Conservation (phyloP, 1,140 invertebrate species). For the Phymorhynchus buccinoides region DNA sequence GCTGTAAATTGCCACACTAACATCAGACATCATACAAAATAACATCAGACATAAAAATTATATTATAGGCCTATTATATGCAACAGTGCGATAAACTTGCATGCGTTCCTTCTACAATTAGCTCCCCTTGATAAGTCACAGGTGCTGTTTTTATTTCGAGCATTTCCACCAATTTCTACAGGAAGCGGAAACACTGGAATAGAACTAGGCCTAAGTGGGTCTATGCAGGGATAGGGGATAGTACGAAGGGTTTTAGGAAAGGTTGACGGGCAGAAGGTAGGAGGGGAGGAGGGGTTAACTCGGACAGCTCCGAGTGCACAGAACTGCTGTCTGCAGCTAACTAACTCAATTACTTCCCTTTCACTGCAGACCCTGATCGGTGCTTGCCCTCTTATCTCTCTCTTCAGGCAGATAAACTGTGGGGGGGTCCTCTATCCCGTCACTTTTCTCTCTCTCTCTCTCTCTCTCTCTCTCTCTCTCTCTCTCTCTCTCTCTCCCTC, state of each 20-base stretch:
- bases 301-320: neutral
- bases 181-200: neutral
- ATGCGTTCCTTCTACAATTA: neutral
- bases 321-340: neutral
- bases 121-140: neutral
- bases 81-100: too few relatives aligned
- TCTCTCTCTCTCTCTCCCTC: too few relatives aligned
- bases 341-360: constrained; percentile 34
- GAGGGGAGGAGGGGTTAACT: neutral
- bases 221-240: neutral
- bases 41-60: too few relatives aligned
- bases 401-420: neutral
- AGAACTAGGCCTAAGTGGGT: too few relatives aligned
- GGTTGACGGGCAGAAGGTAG: too few relatives aligned
- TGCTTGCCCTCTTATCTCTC: neutral
- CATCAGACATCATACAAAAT: too few relatives aligned
- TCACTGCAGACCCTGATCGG: constrained; percentile 6
- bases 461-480: too few relatives aligned
- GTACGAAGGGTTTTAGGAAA: too few relatives aligned
- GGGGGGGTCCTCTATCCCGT: too few relatives aligned
- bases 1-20: too few relatives aligned
- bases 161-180: neutral
- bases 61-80: too few relatives aligned
- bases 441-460: too few relatives aligned
- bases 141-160: neutral